phyloP scores from a whole-genome alignment of 2,888 invertebrate genomes.

The Drosophila birchii region DNA sequence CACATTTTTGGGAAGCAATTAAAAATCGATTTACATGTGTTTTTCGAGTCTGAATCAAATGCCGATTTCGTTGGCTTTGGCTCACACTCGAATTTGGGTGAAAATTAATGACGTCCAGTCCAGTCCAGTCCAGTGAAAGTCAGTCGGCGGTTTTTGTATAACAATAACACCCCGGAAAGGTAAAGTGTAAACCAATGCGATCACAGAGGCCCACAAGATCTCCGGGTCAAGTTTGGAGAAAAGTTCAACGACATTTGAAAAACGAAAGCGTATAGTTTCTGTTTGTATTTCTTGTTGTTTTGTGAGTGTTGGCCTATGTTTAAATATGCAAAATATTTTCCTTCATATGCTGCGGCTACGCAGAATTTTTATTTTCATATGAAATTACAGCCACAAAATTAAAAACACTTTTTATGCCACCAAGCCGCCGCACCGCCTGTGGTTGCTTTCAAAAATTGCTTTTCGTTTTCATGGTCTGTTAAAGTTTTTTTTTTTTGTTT shows the following conservation, averaged over 20 bases:
- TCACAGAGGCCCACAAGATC: constrained; percentile 28
- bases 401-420: constrained; percentile 24
- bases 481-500: constrained; percentile 6
- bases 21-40: constrained; percentile 74
- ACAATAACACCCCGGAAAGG: constrained; percentile 34
- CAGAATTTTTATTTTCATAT: constrained; percentile 50
- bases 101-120: constrained; percentile 75
- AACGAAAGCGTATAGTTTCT: constrained; percentile 66
- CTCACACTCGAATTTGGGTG: constrained; percentile 45
- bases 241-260: constrained; percentile 65
- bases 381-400: constrained; percentile 35
- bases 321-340: constrained; percentile 55
- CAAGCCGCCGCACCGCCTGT: background rate
- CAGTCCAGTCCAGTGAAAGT: constrained; percentile 76
- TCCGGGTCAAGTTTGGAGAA: constrained; percentile 59
- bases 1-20: constrained; percentile 54
- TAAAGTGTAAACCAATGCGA: constrained; percentile 51
- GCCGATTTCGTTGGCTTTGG: constrained; percentile 31
- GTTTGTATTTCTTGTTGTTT: constrained; percentile 23
- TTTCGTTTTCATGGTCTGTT: constrained; percentile 45
- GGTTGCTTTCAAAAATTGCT: constrained; percentile 41
- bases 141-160: constrained; percentile 42
- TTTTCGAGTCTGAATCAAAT: constrained; percentile 23
- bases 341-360: constrained; percentile 11
- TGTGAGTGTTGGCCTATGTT: constrained; percentile 3